phyloP scores from a whole-genome alignment of 2,888 invertebrate genomes.

The Exephanes ischioxanthus region DNA sequence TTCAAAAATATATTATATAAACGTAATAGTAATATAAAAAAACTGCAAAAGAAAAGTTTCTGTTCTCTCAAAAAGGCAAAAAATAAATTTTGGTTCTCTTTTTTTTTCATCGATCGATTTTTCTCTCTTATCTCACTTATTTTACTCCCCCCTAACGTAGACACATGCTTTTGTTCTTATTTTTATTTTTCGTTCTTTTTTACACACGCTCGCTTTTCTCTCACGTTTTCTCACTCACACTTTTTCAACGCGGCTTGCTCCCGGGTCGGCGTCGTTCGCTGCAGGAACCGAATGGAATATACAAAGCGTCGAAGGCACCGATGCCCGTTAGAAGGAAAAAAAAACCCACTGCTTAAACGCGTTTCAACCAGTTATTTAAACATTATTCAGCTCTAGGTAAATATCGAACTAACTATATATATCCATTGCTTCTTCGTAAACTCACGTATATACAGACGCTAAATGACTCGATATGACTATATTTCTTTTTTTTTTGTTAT shows the following conservation, averaged over 20 bases:
- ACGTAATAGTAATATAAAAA: conserved; percentile 64
- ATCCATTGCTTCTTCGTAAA: conserved; percentile 60
- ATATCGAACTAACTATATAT: conserved; percentile 54
- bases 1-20: conserved; percentile 70
- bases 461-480: conserved; percentile 85
- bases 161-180: conserved; percentile 10
- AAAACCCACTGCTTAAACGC: conserved; percentile 38
- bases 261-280: conserved; percentile 69
- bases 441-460: conserved; percentile 81
- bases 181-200: conserved; percentile 33
- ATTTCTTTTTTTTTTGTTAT: conserved; percentile 71
- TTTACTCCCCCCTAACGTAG: neutral
- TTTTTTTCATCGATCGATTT: conserved; percentile 39
- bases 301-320: conserved; percentile 59
- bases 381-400: conserved; percentile 48
- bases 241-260: conserved; percentile 49
- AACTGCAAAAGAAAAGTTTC: conserved; percentile 60
- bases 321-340: conserved; percentile 39
- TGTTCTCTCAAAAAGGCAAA: conserved; percentile 53
- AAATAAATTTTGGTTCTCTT: conserved; percentile 48
- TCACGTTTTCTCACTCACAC: conserved; percentile 50
- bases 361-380: conserved; percentile 32
- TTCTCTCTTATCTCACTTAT: conserved; percentile 32
- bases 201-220: conserved; percentile 56
- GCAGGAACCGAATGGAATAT: conserved; percentile 80